Evolutionary conservation across 2,113 vertebrate genomes (phyloP).

Genomic region (Hyla sarda): DNA sequence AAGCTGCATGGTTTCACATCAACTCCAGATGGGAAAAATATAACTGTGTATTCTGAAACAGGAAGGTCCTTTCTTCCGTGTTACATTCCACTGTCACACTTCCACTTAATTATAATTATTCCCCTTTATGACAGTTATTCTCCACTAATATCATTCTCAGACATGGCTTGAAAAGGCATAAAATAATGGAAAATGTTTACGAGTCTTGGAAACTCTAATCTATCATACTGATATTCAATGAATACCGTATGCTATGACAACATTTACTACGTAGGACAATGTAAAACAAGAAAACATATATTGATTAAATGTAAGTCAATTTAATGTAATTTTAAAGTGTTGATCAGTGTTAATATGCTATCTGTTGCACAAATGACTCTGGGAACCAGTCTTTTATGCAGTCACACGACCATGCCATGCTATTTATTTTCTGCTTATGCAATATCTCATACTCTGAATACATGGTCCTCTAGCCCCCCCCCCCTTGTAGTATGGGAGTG

Average conservation of each 20-base stretch:
- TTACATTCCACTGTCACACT: slow-evolving; percentile 49
- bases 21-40: slow-evolving; percentile 56
- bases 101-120: slow-evolving; percentile 48
- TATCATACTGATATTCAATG: background rate
- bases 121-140: slow-evolving; percentile 4
- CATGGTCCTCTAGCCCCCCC: too few species aligned
- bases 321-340: background rate
- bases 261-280: background rate
- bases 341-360: too few species aligned
- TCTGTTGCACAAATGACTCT: too few species aligned
- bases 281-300: background rate
- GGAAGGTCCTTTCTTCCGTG: slow-evolving; percentile 34
- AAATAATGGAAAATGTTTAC: background rate
- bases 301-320: background rate
- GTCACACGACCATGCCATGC: too few species aligned
- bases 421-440: too few species aligned
- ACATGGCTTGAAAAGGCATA: background rate
- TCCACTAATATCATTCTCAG: background rate
- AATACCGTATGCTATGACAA: background rate
- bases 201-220: background rate
- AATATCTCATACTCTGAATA: too few species aligned
- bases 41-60: slow-evolving; percentile 21
- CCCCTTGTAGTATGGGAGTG: too few species aligned
- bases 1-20: slow-evolving; percentile 44
- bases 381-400: too few species aligned